Base-by-base conservation (phyloP, 37 sponge, comb jelly and placozoan species). In the Spongilla lacustris region DNA sequence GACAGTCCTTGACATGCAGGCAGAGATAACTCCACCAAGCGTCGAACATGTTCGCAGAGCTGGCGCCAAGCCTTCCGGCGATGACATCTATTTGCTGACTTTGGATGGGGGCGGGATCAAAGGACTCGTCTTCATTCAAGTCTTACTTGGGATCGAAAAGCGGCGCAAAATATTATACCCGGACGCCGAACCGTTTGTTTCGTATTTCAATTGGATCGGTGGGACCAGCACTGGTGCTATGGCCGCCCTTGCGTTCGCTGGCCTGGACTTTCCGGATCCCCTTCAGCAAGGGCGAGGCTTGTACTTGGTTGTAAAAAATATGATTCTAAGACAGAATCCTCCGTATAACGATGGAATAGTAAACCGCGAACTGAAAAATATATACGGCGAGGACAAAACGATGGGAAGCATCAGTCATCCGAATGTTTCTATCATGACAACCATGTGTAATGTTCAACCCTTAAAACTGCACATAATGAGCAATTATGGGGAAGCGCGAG, bases 91-190 rank as follows among this genome's bases (percentile, higher is more conserved):
- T 37, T 50, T 89, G 36, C 83, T 89, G n/a, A 85, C 81, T 24
- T 37, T 89, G 17, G 90, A 89, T 73, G 90, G 90, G 14, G 90
- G 90, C 28, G 90, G 90, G 14, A 89, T 89, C 78, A 35, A 85
- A 13, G 90, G 90, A 2, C 77, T 89, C 14, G 79, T 89, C 23
- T 78, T 72, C 21, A 77, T 84, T 21, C 24, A 22, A 4, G 78
- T 86, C 48, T 76, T 84, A 17, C 36, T 26, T 27, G 84, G 75
- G 50, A 73, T 84, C 0, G 84, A 84, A 26, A 71, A 50, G 27
- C 70, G 74, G 22, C 50, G 74, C 31, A 48, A 66, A 35, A 22
- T 75, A 76, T 2, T 50, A 41, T 73, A 84, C 34, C 84, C 84
- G 22, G 46, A 46, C 8, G 46, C 46, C 46, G 46, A 46, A 46